Percentiles rank a stretch among this genome's conserved stretches.
Conservation (phyloP, 2,113 vertebrate species). For the Atlantisia rogersi region DNA sequence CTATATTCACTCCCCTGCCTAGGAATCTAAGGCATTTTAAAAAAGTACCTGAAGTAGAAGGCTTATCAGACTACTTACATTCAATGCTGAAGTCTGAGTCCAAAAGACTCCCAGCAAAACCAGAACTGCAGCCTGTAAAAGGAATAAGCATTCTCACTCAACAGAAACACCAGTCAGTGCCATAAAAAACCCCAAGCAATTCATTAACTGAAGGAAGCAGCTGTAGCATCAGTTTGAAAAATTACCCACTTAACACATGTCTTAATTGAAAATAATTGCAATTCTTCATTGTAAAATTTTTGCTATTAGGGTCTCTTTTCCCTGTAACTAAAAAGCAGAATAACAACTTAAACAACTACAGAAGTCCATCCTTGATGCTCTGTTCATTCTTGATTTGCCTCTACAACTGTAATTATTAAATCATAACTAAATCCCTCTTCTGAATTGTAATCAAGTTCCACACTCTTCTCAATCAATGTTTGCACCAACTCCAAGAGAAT, state of each 20-base stretch:
- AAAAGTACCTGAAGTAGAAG: neutral
- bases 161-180: neutral
- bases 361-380: neutral
- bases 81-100: constrained; percentile 29
- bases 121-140: constrained; percentile 63
- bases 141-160: neutral
- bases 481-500: neutral
- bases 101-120: constrained; percentile 58
- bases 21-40: neutral
- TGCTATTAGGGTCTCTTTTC: neutral
- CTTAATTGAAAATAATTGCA: neutral
- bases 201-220: neutral
- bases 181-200: neutral
- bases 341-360: too few relatives aligned
- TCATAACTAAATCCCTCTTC: neutral
- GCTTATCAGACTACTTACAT: constrained; percentile 45
- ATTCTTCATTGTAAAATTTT: neutral
- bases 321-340: neutral
- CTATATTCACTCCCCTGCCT: neutral
- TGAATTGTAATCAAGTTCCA: neutral
- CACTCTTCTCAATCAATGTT: neutral
- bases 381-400: neutral
- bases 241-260: neutral
- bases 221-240: neutral
- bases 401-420: neutral